Conservation (phyloP, 37 sponge, comb jelly and placozoan species). For the Mnemiopsis leidyi region DNA sequence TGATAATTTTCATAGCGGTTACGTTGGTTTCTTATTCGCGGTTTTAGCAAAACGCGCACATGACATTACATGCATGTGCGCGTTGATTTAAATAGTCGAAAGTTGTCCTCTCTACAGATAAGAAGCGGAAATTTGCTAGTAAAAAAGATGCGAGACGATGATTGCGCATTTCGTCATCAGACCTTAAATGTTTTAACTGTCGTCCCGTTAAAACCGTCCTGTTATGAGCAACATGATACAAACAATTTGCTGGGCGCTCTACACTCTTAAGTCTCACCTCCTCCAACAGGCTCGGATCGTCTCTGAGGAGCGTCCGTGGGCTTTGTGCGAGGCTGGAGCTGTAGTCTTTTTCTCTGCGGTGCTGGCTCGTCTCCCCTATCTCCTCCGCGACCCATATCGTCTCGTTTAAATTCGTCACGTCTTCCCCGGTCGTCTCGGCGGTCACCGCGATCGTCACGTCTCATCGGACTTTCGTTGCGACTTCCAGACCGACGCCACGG, state of each 20-base stretch:
- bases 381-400: neutral
- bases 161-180: neutral
- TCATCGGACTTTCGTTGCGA: neutral
- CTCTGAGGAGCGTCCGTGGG: neutral
- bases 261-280: conserved; percentile 49
- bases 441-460: neutral
- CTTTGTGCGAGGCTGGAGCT: neutral
- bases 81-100: neutral
- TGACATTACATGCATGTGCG: neutral
- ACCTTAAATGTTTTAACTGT: neutral
- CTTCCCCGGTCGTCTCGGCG: conserved; percentile 1
- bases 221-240: neutral
- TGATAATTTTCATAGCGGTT: neutral
- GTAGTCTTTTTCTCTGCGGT: conserved; percentile 1
- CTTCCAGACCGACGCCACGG: conserved; percentile 33
- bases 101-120: neutral
- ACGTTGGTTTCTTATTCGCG: neutral
- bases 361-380: neutral
- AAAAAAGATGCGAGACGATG: neutral
- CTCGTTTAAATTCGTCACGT: neutral
- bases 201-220: neutral
- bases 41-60: neutral
- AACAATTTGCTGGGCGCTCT: neutral
- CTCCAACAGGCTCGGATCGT: conserved; percentile 50
- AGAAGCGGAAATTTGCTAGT: neutral